These are phyloP conservation scores for Hycleus phaleratus DNA, from an alignment of 1,140 invertebrate genomes.

Conservation along the genomic window DNA sequence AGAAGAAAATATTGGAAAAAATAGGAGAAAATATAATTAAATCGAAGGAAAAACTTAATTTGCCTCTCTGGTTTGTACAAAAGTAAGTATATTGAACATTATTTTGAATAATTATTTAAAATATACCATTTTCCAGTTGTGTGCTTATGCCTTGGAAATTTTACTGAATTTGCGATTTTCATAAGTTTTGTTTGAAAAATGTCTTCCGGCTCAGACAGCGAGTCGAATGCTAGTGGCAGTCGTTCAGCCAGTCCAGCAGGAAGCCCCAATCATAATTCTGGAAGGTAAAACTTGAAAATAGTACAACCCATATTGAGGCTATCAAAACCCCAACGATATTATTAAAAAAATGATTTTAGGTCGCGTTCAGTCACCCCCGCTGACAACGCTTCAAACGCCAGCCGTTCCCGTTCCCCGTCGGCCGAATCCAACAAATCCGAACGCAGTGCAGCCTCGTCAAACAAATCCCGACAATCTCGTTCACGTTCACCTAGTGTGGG, in stretches of 20 bases:
- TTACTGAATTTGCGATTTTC: too few relatives aligned
- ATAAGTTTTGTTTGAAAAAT: neutral
- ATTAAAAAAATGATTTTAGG: constrained; percentile 7
- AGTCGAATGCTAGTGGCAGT: constrained; percentile 14
- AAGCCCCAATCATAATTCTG: neutral
- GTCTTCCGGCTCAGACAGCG: constrained; percentile 18
- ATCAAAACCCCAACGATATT: constrained; percentile 15
- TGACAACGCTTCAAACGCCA: constrained; percentile 3
- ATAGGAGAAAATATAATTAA: too few relatives aligned
- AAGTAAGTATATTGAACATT: too few relatives aligned
- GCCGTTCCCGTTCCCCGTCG: constrained; percentile 10
- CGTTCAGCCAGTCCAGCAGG: neutral
- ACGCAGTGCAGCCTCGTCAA: neutral
- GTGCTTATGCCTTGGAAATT: too few relatives aligned
- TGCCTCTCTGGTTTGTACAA: too few relatives aligned
- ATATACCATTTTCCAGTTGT: too few relatives aligned
- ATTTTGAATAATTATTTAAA: too few relatives aligned
- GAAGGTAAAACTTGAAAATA: too few relatives aligned
- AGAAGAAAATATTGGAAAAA: too few relatives aligned
- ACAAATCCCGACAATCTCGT: constrained; percentile 1
- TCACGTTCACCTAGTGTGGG: neutral
- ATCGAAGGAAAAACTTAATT: too few relatives aligned
- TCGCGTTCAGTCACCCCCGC: neutral
- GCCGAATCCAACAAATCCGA: constrained; percentile 18
- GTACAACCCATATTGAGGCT: constrained; percentile 17